These are phyloP conservation scores for Cheilosia variabilis DNA, from an alignment of 2,888 invertebrate species.

Conservation along the genomic window DNA sequence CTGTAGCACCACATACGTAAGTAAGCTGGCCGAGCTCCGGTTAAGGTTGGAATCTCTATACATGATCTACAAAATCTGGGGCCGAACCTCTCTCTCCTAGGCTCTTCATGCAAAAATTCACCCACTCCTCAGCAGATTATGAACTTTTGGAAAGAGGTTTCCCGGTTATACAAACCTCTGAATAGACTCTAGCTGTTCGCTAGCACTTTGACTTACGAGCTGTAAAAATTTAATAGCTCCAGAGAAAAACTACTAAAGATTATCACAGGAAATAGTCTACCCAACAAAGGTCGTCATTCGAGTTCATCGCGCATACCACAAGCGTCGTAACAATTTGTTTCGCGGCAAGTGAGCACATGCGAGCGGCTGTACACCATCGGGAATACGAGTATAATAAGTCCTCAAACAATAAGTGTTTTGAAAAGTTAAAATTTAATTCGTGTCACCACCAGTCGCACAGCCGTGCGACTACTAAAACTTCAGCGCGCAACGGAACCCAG, in stretches of 20 bases:
- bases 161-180: too few relatives aligned
- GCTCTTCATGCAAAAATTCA: too few relatives aligned
- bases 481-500: conserved; percentile 8
- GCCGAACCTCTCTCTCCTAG: too few relatives aligned
- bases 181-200: too few relatives aligned
- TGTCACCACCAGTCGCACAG: conserved; percentile 68
- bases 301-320: conserved; percentile 5
- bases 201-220: not conserved
- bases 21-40: too few relatives aligned
- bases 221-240: conserved; percentile 50
- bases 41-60: too few relatives aligned
- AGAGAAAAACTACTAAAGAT: conserved; percentile 28
- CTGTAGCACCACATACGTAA: too few relatives aligned
- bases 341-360: conserved; percentile 29
- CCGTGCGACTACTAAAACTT: conserved; percentile 62
- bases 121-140: too few relatives aligned
- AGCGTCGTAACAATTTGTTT: conserved; percentile 59
- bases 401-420: conserved; percentile 72
- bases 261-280: conserved; percentile 45
- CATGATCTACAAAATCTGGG: too few relatives aligned
- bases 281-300: not conserved
- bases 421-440: conserved; percentile 75
- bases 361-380: conserved; percentile 23
- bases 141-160: too few relatives aligned
- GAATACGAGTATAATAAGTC: conserved; percentile 67